phyloP scores from a whole-genome alignment of 2,113 vertebrate species.

The Nymphicus hollandicus region DNA sequence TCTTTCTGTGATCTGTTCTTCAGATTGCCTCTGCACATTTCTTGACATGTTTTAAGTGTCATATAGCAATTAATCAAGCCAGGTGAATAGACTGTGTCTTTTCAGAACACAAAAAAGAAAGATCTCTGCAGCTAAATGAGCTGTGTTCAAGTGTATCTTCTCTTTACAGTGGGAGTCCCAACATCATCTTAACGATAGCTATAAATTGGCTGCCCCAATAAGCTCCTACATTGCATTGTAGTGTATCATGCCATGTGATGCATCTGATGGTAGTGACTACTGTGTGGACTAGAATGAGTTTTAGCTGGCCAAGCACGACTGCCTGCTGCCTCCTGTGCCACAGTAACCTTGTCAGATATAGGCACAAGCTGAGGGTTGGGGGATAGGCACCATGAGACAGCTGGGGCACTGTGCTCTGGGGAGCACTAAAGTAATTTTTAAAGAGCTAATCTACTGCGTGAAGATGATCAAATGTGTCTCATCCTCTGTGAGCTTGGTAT shows the following conservation, averaged over 20 bases:
- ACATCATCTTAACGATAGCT: neutral
- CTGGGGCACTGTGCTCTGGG: neutral
- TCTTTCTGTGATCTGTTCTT: neutral
- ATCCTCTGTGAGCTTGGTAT: neutral
- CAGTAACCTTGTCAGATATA: neutral
- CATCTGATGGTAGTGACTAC: neutral
- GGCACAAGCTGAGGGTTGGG: neutral
- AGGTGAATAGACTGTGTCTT: neutral
- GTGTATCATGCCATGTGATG: neutral
- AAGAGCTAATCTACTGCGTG: neutral
- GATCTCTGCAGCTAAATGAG: neutral
- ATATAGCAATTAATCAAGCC: neutral
- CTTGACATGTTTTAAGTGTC: neutral
- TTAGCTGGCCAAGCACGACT: neutral
- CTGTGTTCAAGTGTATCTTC: neutral
- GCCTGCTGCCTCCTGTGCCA: neutral
- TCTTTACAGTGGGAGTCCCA: neutral
- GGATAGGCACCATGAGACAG: rapidly evolving
- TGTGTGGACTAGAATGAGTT: neutral
- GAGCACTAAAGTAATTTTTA: neutral
- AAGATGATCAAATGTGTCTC: neutral
- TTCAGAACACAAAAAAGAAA: neutral
- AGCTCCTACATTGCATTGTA: neutral
- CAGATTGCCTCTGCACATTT: neutral
- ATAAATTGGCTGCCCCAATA: neutral